Base-by-base conservation (phyloP, 2,888 invertebrate species). In the Nomada goodeniana region DNA sequence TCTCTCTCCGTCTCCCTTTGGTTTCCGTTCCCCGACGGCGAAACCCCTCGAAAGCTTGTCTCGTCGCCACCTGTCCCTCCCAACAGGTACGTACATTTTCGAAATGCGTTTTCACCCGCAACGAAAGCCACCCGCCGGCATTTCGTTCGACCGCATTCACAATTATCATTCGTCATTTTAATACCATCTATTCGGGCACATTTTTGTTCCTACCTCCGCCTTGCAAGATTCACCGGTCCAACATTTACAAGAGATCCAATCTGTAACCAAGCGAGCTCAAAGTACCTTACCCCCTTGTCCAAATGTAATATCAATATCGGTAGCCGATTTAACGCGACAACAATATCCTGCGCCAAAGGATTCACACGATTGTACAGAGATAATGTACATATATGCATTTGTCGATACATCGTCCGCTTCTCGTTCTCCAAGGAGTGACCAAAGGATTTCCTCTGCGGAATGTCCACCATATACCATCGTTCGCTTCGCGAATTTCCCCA, bases 51-150 rank as follows among this genome's bases (percentile, higher is more conserved):
- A 11, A 10, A n/a, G 23, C 20, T 50, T 11, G 15, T 50, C 18
- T 50, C 55, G 29, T 44, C 53, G 59, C 36, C 26, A n/a, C 15
- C n/a, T 44, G 13, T 26, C 29, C 57, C 18, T 18, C 29, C 42
- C 47, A 73, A 61, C 72, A 63, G 68, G 79, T 44, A 73, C 63
- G 36, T 69, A 53, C 59, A 61, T 76, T 85, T 76, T 70, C 55
- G 50, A 82, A 75, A 75, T 65, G 29, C 53, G 29, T 57, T 42
- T 36, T 50, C 74, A 20, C 29, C 52, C 55, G 47, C 47, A 47
- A 69, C 50, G 53, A 64, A 26, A 53, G 5, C n/a, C 42, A 15
- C 26, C 42, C 64, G 7, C 15, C 42, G 26, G 15, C 52, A 44
- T 55, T 11, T 26, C n/a, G 23, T 3, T n/a, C 26, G 15, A 5